These are phyloP conservation scores for Dendropsophus ebraccatus DNA, from an alignment of 2,113 vertebrate genomes.

Conservation along the genomic window DNA sequence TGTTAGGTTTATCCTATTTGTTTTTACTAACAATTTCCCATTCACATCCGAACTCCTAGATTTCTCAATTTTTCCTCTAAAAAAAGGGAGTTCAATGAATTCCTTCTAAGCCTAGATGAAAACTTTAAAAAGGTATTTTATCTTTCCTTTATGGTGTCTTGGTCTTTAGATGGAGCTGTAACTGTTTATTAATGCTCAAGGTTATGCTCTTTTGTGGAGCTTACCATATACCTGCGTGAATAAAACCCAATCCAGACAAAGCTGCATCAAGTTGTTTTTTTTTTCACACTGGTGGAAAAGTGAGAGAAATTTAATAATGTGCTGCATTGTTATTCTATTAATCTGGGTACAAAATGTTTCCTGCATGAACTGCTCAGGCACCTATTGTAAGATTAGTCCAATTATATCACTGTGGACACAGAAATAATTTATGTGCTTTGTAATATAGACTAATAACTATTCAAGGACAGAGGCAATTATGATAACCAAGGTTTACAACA, in stretches of 20 bases:
- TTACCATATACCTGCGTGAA: neutral
- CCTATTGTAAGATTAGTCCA: slow-evolving; percentile 49
- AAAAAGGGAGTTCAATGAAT: neutral
- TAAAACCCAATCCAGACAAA: neutral
- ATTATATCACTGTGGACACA: slow-evolving; percentile 53
- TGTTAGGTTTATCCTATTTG: neutral
- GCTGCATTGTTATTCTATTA: slow-evolving; percentile 25
- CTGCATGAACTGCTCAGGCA: slow-evolving; percentile 30
- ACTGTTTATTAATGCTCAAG: neutral
- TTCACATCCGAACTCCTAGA: neutral
- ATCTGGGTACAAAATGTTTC: slow-evolving; percentile 46
- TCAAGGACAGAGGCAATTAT: slow-evolving; percentile 54
- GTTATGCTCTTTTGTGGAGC: neutral
- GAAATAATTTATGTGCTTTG: slow-evolving; percentile 51
- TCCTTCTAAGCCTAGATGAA: neutral
- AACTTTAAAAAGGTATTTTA: neutral
- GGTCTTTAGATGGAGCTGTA: neutral
- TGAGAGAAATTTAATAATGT: slow-evolving; percentile 16
- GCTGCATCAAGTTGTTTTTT: neutral
- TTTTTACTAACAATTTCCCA: neutral
- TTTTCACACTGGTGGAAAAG: slow-evolving; percentile 1
- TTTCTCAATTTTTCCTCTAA: neutral
- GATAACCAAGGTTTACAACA: slow-evolving; percentile 24
- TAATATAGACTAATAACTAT: slow-evolving; percentile 55
- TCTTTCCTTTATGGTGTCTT: neutral